Base-by-base conservation (phyloP, 2,797 vertebrate species). In the Tenualosa thibaudeaui region DNA sequence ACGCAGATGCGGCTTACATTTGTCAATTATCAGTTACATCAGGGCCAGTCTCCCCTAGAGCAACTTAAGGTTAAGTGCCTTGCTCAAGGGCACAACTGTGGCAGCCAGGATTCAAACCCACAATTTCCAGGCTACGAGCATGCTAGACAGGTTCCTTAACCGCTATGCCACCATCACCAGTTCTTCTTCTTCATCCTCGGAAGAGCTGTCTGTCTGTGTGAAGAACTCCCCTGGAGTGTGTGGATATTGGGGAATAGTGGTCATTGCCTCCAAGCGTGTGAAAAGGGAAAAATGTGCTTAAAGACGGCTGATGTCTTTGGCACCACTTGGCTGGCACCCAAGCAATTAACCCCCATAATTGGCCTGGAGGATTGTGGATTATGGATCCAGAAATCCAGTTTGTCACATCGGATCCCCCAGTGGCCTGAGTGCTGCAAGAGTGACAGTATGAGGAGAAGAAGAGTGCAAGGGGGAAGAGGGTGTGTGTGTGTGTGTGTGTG, bases 271-370 rank as follows among this genome's bases (percentile, higher is more conserved):
- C 24, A 5, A 75, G 62, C 24, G 9, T 31, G 62, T 3, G n/a
- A 31, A 40, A 75, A 75, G 68, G 26, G 62, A 26, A 43, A 75
- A 19, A 75, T 75, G 68, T 75, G 17, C 68, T 75, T 75, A 75
- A 75, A 75, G 68, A 43, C 68, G 68, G 31, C 68, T 40, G 83
- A 85, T 68, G 89, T 87, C 49, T 65, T 88, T 88, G 86, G 83
- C 89, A 90, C 88, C 84, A 84, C 90, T 93, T 95, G 92, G 92
- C 92, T 91, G 87, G 68, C 40, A 85, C 90, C 91, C 93, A 94
- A 91, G 91, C 91, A 93, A 94, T 94, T 95, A 94, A 92, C 94
- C 92, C 89, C 88, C 71, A 49, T 91, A 93, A 95, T 93, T 90
- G 89, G 89, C 89, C 89, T 82, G 90, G 87, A 86, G 90, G 89